These are phyloP conservation scores for Pontoporia blainvillei DNA, from an alignment of 2,113 vertebrate species.

Conservation along the genomic window DNA sequence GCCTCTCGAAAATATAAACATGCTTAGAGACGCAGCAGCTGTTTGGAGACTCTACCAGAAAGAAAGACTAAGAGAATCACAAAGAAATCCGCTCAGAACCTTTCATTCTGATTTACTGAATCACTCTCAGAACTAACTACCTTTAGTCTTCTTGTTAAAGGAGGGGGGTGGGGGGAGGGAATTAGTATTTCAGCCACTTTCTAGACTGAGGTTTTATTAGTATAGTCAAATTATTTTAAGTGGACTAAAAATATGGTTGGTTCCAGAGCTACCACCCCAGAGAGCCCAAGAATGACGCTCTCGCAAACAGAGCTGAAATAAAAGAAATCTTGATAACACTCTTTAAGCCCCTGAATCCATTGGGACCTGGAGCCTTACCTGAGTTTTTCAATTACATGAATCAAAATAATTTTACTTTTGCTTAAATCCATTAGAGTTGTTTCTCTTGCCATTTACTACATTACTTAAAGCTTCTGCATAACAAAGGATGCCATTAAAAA, in stretches of 20 bases:
- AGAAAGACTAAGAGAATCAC: not conserved
- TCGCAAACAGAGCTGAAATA: not conserved
- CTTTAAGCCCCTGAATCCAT: not conserved
- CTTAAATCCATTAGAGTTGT: not conserved
- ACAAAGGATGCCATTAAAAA: not conserved
- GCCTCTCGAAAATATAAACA: no score
- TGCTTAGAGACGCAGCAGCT: not conserved
- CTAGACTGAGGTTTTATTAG: not conserved
- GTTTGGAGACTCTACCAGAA: not conserved
- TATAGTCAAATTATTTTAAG: not conserved
- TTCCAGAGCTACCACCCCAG: not conserved
- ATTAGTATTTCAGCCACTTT: not conserved
- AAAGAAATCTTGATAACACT: not conserved
- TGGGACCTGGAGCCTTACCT: not conserved
- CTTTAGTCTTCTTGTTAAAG: not conserved
- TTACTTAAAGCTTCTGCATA: not conserved
- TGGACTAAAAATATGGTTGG: not conserved
- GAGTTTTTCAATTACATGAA: not conserved
- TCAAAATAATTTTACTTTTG: not conserved
- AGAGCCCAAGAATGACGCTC: not conserved
- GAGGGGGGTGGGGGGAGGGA: accelerated
- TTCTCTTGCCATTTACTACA: not conserved
- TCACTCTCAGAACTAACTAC: not conserved
- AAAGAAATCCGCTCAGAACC: not conserved
- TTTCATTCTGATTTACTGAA: not conserved